Evolutionary conservation across 2,888 invertebrate genomes (phyloP).

Genomic region (Sesamia inferens): DNA sequence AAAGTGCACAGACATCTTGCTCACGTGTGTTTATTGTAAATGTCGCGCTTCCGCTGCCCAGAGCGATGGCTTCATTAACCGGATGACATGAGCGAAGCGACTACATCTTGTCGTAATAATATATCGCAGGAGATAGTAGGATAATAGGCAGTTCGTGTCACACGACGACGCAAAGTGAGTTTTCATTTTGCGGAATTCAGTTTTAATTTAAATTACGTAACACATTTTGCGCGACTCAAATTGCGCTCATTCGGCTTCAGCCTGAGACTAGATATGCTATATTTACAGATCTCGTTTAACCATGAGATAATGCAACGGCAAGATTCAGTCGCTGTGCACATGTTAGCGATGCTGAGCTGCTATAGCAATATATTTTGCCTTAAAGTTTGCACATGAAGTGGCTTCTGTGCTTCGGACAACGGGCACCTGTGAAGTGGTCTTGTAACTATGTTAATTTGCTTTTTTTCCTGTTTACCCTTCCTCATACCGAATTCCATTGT

Average conservation of each 20-base stretch:
- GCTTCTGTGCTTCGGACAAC: constrained; percentile 48
- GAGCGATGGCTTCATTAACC: constrained; percentile 22
- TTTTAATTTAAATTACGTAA: background rate
- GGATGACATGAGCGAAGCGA: background rate
- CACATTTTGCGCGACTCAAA: background rate
- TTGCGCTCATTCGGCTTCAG: background rate
- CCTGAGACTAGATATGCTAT: background rate
- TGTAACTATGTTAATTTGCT: background rate
- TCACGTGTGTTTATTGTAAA: constrained; percentile 61
- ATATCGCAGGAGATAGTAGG: background rate
- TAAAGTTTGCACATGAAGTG: constrained; percentile 57
- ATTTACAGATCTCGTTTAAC: background rate
- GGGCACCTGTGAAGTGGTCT: constrained; percentile 30
- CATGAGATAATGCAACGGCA: background rate
- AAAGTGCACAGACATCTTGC: constrained; percentile 74
- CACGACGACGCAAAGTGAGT: background rate
- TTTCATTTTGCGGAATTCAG: background rate
- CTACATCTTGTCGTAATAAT: background rate
- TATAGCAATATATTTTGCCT: constrained; percentile 62
- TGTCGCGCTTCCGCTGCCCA: constrained; percentile 7
- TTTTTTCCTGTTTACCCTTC: background rate
- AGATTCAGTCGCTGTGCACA: background rate
- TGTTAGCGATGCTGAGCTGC: constrained; percentile 13
- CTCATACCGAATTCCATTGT: background rate
- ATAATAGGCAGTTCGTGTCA: no score